phyloP scores from a whole-genome alignment of 1,140 invertebrate species.

The Tetraneura akinire region DNA sequence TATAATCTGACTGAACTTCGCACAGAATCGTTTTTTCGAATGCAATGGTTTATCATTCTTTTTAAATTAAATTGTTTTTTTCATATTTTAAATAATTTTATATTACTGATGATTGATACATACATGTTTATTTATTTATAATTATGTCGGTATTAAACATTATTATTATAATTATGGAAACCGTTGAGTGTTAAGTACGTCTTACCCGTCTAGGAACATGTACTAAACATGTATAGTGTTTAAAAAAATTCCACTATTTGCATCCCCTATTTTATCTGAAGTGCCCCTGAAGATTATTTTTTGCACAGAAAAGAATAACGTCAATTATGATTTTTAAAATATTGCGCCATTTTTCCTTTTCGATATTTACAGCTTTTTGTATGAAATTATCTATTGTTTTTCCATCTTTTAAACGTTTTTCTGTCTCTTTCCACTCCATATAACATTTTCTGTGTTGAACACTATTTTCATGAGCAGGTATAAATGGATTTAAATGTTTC shows the following conservation, averaged over 20 bases:
- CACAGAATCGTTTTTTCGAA: no score
- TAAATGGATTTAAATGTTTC: slow-evolving; percentile 10
- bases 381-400: slow-evolving; percentile 31
- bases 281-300: slow-evolving; percentile 18
- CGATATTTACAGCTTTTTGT: slow-evolving; percentile 1
- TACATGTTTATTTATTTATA: no score
- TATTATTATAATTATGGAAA: no score
- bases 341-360: slow-evolving; percentile 18
- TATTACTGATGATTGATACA: no score
- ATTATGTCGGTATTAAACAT: no score
- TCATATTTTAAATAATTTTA: no score
- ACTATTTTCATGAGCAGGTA: slow-evolving; percentile 14
- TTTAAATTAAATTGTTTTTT: no score
- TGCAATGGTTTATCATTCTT: no score
- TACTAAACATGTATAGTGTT: no score
- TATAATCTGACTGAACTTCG: no score
- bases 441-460: slow-evolving; percentile 18
- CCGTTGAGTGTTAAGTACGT: no score
- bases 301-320: slow-evolving; percentile 11
- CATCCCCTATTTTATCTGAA: slow-evolving; percentile 9
- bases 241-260: slow-evolving; percentile 19
- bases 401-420: slow-evolving; percentile 38
- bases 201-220: no score
- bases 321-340: slow-evolving; percentile 18
- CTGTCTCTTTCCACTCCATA: slow-evolving; percentile 6